These are phyloP conservation scores for Athene noctua DNA, from an alignment of 2,113 vertebrate species.

Conservation along the genomic window DNA sequence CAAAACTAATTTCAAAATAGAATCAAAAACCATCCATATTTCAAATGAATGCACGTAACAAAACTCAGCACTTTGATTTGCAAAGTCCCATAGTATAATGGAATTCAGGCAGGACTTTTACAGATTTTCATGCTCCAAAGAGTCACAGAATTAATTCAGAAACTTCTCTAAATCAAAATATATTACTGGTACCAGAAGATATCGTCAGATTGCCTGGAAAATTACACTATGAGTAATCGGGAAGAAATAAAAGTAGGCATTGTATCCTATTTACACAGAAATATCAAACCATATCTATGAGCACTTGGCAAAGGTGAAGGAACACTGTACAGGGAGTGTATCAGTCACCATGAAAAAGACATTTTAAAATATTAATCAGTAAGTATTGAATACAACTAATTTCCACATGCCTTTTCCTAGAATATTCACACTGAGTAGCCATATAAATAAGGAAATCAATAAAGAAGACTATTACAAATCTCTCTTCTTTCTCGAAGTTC, in stretches of 20 bases:
- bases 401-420: neutral
- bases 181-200: neutral
- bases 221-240: neutral
- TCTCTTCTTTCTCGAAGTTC: neutral
- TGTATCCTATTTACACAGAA: neutral
- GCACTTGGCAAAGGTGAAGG: neutral
- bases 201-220: neutral
- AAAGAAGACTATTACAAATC: neutral
- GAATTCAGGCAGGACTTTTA: neutral
- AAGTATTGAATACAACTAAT: neutral
- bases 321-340: neutral
- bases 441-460: neutral
- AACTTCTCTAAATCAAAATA: neutral
- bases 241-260: neutral
- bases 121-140: neutral
- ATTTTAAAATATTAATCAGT: neutral
- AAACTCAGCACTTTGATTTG: neutral
- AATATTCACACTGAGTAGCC: neutral
- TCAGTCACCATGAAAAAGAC: neutral
- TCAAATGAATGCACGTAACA: neutral
- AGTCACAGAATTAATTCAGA: neutral
- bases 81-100: neutral
- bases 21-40: neutral
- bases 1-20: neutral
- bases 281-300: neutral